phyloP scores from a whole-genome alignment of 1,140 invertebrate genomes.

The Diorhabda elongata region DNA sequence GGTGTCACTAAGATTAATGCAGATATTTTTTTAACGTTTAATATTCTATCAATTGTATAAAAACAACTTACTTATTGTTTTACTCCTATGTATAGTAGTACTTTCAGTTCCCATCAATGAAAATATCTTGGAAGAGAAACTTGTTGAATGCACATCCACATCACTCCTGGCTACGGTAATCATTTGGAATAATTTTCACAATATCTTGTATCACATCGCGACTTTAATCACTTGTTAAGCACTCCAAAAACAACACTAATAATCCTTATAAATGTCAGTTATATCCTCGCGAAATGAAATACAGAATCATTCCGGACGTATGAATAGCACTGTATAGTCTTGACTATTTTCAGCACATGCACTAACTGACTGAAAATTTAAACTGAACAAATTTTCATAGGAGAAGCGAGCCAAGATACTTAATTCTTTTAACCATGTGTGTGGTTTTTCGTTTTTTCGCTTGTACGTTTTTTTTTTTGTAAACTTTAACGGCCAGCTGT shows the following conservation, averaged over 20 bases:
- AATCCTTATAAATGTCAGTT: not conserved
- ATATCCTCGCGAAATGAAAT: not conserved
- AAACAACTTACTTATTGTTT: constrained; percentile 25
- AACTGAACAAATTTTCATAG: constrained; percentile 25
- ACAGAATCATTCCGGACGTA: constrained; percentile 7
- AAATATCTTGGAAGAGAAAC: constrained; percentile 27
- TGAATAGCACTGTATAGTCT: constrained; percentile 20
- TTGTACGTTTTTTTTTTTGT: constrained; percentile 9
- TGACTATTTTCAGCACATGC: constrained; percentile 33
- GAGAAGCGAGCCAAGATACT: constrained; percentile 15
- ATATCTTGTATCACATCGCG: constrained; percentile 23
- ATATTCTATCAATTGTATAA: too few relatives aligned
- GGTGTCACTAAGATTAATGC: too few relatives aligned
- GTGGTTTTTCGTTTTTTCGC: constrained; percentile 11
- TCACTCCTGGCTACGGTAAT: constrained; percentile 30
- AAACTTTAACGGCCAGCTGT: not conserved
- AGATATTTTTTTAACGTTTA: too few relatives aligned
- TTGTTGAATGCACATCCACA: constrained; percentile 24
- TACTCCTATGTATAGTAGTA: constrained; percentile 48
- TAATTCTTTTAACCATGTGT: constrained; percentile 10
- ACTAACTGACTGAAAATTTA: constrained; percentile 32
- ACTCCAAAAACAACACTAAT: not conserved
- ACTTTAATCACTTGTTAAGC: not conserved
- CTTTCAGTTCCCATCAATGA: constrained; percentile 53
- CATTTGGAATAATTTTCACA: constrained; percentile 21